phyloP scores from a whole-genome alignment of 2,888 invertebrate genomes.

The Thera obeliscata region DNA sequence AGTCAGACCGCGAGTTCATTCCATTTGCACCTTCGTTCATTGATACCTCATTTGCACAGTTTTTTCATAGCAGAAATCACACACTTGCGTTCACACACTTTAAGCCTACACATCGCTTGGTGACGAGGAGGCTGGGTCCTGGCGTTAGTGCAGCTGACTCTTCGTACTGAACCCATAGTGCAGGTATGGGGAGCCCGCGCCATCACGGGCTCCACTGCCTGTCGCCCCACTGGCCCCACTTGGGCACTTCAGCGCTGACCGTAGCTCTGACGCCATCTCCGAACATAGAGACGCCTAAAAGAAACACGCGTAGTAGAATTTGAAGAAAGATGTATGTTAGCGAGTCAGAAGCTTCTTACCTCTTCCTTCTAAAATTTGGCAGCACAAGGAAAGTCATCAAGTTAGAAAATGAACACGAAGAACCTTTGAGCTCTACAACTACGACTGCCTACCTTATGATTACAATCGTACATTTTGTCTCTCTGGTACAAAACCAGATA shows the following conservation, averaged over 20 bases:
- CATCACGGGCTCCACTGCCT: slow-evolving; percentile 70
- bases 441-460: slow-evolving; percentile 25
- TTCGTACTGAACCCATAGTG: slow-evolving; percentile 86
- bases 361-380: slow-evolving; percentile 69
- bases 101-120: slow-evolving; percentile 76
- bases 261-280: slow-evolving; percentile 89
- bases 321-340: slow-evolving; percentile 6
- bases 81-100: slow-evolving; percentile 17
- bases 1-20: background rate
- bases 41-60: background rate
- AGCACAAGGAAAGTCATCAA: slow-evolving; percentile 36
- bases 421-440: slow-evolving; percentile 29
- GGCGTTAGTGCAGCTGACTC: slow-evolving; percentile 80
- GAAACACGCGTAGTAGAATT: slow-evolving; percentile 37
- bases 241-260: slow-evolving; percentile 88
- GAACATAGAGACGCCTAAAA: slow-evolving; percentile 88
- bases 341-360: slow-evolving; percentile 63
- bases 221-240: slow-evolving; percentile 76
- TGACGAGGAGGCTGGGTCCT: slow-evolving; percentile 73
- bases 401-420: slow-evolving; percentile 8
- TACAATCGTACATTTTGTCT: slow-evolving; percentile 16
- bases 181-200: slow-evolving; percentile 86
- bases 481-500: slow-evolving; percentile 10
- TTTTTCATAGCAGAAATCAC: background rate
- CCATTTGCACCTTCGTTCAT: too few relatives aligned